A percentile compares a stretch with the other conserved stretches of the same genome.
Conservation (phyloP, 2,888 invertebrate species). For the Cacoxenus indagator region DNA sequence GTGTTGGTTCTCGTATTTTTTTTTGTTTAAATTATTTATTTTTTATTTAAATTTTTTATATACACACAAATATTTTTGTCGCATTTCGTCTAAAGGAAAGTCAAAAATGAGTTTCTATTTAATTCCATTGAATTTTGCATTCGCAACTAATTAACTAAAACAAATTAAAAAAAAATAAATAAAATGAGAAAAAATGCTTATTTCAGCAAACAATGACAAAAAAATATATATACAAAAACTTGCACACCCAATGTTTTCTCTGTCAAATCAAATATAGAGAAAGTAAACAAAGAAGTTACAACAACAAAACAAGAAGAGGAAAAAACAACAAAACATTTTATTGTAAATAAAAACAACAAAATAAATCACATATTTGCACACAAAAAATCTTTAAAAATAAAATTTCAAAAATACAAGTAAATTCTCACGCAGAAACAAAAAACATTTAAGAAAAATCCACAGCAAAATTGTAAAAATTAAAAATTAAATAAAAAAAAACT, state of each 20-base stretch:
- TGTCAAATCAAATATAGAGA: constrained; percentile 20
- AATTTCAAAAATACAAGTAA: background rate
- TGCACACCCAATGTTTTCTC: background rate
- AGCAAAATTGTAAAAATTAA: constrained; percentile 24
- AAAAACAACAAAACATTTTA: constrained; percentile 6
- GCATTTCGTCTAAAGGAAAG: too few species aligned
- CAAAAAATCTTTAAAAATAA: background rate
- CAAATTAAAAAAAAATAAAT: background rate
- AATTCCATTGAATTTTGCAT: background rate
- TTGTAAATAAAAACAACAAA: constrained; percentile 17
- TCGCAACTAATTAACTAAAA: background rate
- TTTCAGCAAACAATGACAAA: background rate
- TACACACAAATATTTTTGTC: too few species aligned
- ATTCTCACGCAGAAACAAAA: constrained; percentile 17
- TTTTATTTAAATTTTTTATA: background rate
- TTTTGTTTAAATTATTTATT: background rate
- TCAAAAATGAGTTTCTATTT: too few species aligned
- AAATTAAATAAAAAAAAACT: constrained; percentile 1
- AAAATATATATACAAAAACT: background rate
- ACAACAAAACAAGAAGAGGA: constrained; percentile 15
- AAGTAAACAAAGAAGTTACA: constrained; percentile 23
- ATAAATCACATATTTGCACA: constrained; percentile 13
- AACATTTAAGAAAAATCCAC: constrained; percentile 22
- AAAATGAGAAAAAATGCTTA: background rate
- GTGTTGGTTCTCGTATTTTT: background rate